Conservation (phyloP, 2,113 vertebrate species). For the Laticauda colubrina region DNA sequence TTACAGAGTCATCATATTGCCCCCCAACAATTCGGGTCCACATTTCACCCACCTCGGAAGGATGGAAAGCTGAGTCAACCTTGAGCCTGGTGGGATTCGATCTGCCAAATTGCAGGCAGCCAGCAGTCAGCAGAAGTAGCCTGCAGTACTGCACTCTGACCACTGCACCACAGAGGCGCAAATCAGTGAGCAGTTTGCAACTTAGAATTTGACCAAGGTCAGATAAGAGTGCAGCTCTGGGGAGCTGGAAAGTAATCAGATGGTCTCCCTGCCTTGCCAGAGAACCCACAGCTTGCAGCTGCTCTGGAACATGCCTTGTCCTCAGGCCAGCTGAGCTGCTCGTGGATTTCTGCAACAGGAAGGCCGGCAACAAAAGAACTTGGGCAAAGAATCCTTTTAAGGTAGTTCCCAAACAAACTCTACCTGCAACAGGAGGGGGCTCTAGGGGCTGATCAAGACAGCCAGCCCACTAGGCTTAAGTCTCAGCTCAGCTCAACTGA, state of each 20-base stretch:
- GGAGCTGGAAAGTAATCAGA: background rate
- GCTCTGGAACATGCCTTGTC: conserved; percentile 38
- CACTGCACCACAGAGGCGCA: background rate
- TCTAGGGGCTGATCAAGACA: background rate
- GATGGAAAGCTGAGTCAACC: too few relatives aligned
- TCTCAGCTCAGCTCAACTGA: background rate
- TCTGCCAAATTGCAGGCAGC: too few relatives aligned
- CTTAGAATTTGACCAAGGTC: background rate
- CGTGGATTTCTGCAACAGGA: conserved; percentile 58
- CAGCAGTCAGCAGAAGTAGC: too few relatives aligned
- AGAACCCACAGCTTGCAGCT: conserved; percentile 41
- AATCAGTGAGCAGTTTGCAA: background rate
- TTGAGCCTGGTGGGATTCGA: too few relatives aligned
- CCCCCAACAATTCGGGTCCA: too few relatives aligned
- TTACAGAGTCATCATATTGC: too few relatives aligned
- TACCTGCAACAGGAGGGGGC: background rate
- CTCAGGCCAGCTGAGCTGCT: conserved; percentile 38
- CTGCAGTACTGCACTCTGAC: too few relatives aligned
- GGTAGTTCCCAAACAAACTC: background rate
- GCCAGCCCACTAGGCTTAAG: background rate
- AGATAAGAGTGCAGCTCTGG: background rate
- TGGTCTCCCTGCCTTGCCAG: background rate
- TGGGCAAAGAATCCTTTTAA: background rate
- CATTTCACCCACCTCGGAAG: too few relatives aligned
- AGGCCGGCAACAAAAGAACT: conserved; percentile 48